Evolutionary conservation across 2,113 vertebrate species (phyloP).

Genomic region (Amia ocellicauda): DNA sequence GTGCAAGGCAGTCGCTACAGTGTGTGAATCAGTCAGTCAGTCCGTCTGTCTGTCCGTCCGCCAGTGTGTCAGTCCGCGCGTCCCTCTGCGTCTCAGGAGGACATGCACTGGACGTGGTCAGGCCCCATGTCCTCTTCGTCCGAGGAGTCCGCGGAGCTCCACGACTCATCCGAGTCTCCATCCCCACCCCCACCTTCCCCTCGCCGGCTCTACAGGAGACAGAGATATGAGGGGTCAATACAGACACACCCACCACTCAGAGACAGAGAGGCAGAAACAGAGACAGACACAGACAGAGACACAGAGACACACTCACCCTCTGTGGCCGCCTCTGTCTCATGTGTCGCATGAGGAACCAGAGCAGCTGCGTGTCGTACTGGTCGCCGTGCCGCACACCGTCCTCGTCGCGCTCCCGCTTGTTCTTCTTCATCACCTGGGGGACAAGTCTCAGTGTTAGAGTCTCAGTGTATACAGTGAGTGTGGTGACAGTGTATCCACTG

Average conservation of each 20-base stretch:
- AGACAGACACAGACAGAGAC: background rate
- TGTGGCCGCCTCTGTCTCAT: slow-evolving; percentile 83
- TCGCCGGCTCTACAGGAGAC: slow-evolving; percentile 58
- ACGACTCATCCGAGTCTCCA: slow-evolving; percentile 81
- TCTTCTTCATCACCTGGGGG: slow-evolving; percentile 89
- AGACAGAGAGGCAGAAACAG: background rate
- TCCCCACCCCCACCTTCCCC: slow-evolving; percentile 69
- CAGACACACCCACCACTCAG: background rate
- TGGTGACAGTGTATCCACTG: no score
- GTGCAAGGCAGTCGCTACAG: no score
- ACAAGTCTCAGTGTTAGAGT: no score
- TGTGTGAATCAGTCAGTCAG: slow-evolving; percentile 4
- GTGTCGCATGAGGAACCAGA: slow-evolving; percentile 97
- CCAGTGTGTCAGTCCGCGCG: slow-evolving; percentile 3
- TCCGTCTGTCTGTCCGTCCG: slow-evolving; percentile 6
- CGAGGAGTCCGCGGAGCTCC: slow-evolving; percentile 84
- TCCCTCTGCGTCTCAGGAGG: slow-evolving; percentile 69
- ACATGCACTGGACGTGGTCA: slow-evolving; percentile 93
- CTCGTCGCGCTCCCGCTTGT: slow-evolving; percentile 88
- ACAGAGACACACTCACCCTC: slow-evolving; percentile 64
- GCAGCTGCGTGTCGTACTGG: slow-evolving; percentile 90
- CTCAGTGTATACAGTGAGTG: no score
- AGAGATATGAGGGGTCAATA: slow-evolving; percentile 23
- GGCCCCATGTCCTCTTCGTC: slow-evolving; percentile 86
- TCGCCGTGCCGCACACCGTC: slow-evolving; percentile 87